Conservation (phyloP, 2,113 vertebrate genomes). For the Amphilophus citrinellus region DNA sequence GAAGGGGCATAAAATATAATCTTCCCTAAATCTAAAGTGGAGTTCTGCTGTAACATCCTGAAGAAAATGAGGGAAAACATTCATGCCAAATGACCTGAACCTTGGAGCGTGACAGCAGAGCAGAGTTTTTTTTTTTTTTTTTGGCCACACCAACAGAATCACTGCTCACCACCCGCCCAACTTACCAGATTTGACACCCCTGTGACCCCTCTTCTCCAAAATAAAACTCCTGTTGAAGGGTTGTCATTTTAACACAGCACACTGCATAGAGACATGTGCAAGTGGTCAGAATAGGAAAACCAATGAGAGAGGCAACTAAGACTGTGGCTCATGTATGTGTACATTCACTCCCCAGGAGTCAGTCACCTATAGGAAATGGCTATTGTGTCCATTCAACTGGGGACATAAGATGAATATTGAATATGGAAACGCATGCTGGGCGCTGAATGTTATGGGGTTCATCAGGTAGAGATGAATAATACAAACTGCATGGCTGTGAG, state of each 20-base stretch:
- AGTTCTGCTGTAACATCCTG: neutral
- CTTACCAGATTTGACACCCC: neutral
- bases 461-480: neutral
- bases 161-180: neutral
- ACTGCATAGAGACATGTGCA: neutral
- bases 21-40: neutral
- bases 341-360: neutral
- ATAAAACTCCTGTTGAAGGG: neutral
- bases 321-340: neutral
- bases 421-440: conserved; percentile 22
- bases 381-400: conserved; percentile 40
- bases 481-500: conserved; percentile 1
- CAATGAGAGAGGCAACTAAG: neutral
- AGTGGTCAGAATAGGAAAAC: neutral
- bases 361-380: conserved; percentile 32
- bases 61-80: neutral
- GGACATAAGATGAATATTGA: conserved; percentile 33
- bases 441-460: neutral
- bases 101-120: neutral
- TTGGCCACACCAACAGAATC: neutral
- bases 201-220: neutral
- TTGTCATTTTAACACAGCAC: neutral
- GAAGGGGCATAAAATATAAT: neutral
- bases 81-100: neutral
- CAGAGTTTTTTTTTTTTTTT: neutral